These are phyloP conservation scores for Mastacembelus armatus DNA, from an alignment of 2,797 vertebrate species.

Conservation along the genomic window DNA sequence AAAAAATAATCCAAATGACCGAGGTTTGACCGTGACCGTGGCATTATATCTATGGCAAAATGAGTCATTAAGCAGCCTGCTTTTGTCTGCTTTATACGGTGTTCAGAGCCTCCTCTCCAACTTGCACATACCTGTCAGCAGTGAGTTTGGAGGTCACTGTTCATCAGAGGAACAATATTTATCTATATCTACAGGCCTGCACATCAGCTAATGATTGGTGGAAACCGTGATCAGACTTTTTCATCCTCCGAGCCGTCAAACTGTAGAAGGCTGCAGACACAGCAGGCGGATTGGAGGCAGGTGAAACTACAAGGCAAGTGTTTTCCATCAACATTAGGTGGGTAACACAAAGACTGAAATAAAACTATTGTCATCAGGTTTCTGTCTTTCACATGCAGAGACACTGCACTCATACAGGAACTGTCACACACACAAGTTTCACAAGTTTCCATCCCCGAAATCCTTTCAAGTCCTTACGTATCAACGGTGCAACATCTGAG, in stretches of 20 bases:
- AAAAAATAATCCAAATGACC: no score
- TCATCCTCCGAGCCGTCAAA: constrained; percentile 13
- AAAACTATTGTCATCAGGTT: constrained; percentile 7
- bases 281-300: constrained; percentile 8
- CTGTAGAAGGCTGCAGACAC: neutral
- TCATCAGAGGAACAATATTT: neutral
- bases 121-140: no score
- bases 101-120: no score
- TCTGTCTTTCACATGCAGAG: constrained; percentile 7
- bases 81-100: no score
- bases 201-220: neutral
- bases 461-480: constrained; percentile 28
- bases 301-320: neutral
- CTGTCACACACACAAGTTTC: constrained; percentile 36
- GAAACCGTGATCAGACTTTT: neutral
- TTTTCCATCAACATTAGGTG: constrained; percentile 10
- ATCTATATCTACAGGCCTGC: neutral
- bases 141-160: neutral
- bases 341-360: constrained; percentile 25
- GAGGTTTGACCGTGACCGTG: no score
- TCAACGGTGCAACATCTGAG: constrained; percentile 25
- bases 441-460: constrained; percentile 23
- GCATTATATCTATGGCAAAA: no score
- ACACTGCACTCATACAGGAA: neutral
- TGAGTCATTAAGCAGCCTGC: no score